Base-by-base conservation (phyloP, 2,888 invertebrate genomes). In the Chrysolina americana region DNA sequence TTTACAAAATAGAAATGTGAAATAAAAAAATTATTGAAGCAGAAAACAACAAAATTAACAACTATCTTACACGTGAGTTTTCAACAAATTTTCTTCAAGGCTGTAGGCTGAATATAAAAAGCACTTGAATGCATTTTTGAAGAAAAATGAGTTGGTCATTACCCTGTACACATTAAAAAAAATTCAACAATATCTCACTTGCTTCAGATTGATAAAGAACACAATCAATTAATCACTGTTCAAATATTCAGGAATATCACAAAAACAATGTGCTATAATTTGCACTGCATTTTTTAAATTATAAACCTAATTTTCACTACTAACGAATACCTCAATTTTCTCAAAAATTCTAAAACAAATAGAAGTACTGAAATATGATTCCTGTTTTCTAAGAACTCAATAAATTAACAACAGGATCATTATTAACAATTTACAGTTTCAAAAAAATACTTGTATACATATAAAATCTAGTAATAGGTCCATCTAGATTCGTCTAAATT, bases 401-500 rank as follows among this genome's bases (percentile, higher is more conserved):
- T 69, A 71, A 78, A 78, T 76, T 71, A 76, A 79, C 74, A 79
- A 79, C 73, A 71, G 73, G 66, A 68, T 75, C 71, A 47, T 62
- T 79, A 78, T 76, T 41, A 78, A 79, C 75, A 78, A 79, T 78
- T 79, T 79, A 79, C 76, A 77, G 68, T 76, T 78, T 75, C 72
- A 79, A 78, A 76, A 77, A 77, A 74, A 76, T 80, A 80, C 78
- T 72, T 75, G 75, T 79, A 79, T 77, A 81, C 79, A 82, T 79
- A 83, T 80, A 83, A 83, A 83, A 83, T 82, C 82, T 82, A 83
- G 82, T 78, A 72, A 73, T 68, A 75, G 75, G 77, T 73, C 79
- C 80, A 78, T 77, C 80, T 81, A 81, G 81, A 80, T 74, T 77
- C 78, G 79, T 79, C 82, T 82, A 82, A 78, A 79, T 79, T 81